Base-by-base conservation (phyloP, 2,888 invertebrate genomes). In the Sclerodermus sp. region DNA sequence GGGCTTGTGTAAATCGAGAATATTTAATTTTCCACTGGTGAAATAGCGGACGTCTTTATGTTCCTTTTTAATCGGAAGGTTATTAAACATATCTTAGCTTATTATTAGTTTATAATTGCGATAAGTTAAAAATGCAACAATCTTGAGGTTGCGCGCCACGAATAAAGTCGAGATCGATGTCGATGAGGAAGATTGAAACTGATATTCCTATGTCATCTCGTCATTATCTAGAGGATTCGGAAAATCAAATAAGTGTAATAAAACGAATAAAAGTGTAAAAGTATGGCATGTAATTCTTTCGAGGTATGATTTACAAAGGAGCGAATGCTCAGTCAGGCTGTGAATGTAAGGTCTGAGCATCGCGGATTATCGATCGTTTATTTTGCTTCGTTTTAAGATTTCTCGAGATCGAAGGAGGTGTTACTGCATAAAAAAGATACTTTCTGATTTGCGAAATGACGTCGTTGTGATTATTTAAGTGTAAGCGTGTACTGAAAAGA, bases 331-430 rank as follows among this genome's bases (percentile, higher is more conserved):
- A 67, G 76, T 70, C 75, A 76, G 78, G 78, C 78, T 78, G 78
- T 78, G 78, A 78, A 77, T 69, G 76, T 75, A 77, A 75, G 71
- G 74, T 75, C 76, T 69, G 77, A 60, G 76, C 68, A 64, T 73
- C 73, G 70, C 58, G 49, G 57, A 56, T 23, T 23, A 23, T 5
- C 23, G 23, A 23, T 53, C 53, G 50, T 45, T 51, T 54, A 9
- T 23, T 43, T 44, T 47, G 14, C 13, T 42, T 31, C 39, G 34
- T 32, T 40, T 50, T 18, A 37, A 46, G 12, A 32, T 46, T 37
- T 39, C 18, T 31, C 34, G 4, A 23, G 23, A 23, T 23, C 23
- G 23, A 23, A 23, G n/a, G n/a, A n/a, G n/a, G n/a, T 23, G 23
- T 23, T 23, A 23, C 23, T 23, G 4, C 4, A 8, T 23, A 23